Base-by-base conservation (phyloP, 1,140 invertebrate genomes). In the Drosophila suzukii region DNA sequence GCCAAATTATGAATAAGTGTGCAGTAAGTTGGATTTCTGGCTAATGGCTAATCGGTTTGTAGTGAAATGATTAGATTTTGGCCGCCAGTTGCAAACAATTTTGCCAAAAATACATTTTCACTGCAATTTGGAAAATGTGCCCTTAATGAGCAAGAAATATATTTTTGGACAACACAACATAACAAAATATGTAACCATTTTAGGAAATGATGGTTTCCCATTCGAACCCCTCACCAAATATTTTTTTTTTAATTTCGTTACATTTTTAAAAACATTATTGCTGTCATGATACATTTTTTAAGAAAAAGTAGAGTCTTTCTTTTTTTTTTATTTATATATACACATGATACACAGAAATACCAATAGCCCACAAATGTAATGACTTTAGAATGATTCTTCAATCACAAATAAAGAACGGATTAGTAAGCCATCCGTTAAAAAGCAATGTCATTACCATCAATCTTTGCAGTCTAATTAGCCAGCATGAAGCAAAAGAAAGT, bases 1-100 rank as follows among this genome's bases (percentile, higher is more conserved):
- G 30, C 34, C 50, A 70, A 71, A 57, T 71, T 71, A 71, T 71
- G 65, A 70, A 70, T 47, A 47, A 70, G 41, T 56, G 49, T 38
- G 41, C 66, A 44, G 38, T 15, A 41, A 36, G 41, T 62, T 32
- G 20, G 17, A 32, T 70, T 46, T 68, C 41, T 12, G 41, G 38
- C 34, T 47, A 71, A 70, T 41, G 32, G 36, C 32, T 17, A 63
- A 67, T 49, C 65, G 27, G 50, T 34, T 65, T 39, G n/a, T 34
- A 39, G 24, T 15, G 32, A 50, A 55, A 34, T 68, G 41, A 70
- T 70, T 70, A 46, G 50, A 46, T 57, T 57, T 36, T 27, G 27
- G 3, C 27, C 27, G 27, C 27, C 27, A 27, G 27, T 8, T 34
- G 32, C 32, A 8, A 1, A 8, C 7, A 34, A 34, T 10, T 34